Evolutionary conservation across 2,888 invertebrate species (phyloP), one percentile per base, ranked within the genome.

Genomic region (Drosophila peninsularis): DNA sequence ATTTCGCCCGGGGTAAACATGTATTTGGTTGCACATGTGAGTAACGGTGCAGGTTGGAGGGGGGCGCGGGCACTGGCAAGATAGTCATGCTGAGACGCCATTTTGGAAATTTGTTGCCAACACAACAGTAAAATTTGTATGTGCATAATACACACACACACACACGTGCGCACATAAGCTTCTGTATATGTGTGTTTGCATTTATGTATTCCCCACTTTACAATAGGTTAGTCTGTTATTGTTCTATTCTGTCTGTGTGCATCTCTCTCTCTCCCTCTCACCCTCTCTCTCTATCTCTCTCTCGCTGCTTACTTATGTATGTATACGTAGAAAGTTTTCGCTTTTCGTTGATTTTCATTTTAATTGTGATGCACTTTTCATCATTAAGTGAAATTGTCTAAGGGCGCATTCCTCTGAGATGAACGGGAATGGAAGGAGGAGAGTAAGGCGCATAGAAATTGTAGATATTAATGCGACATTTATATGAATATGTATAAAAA

Each of bases 171-270:
- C 30, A 32, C 27, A 30, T 7, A 41, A 1, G 56, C 6, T 30
- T 27, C 52, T 34, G 42, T 55, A 53, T 19, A 37, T 45, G 37
- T 32, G 32, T 60, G 30, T 10, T 24, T 60, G 36, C 17, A 50
- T 58, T 41, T 45, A 54, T 54, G 30, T 65, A 53, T 65, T 84
- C 73, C 75, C 75, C 82, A 80, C 78, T 75, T 80, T 82, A 86
- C 88, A 85, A 85, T 85, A 84, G 85, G 85, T 87, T 85, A 85
- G 87, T 85, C 87, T 85, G 85, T 75, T 85, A 87, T 85, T 87
- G 85, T 87, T 80, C 73, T 80, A 73, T 65, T 39, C 36, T 24
- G 24, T 62, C 21, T 65, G 30, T 55, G 27, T 45, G 17, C 60
- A 37, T 49, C 17, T 37, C 4, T 39, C 6, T 27, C 2, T n/a